A percentile compares a stretch with the other conserved stretches of the same genome.
Evolutionary conservation across 2,888 invertebrate genomes (phyloP).

Genomic region (Macropis europaea): DNA sequence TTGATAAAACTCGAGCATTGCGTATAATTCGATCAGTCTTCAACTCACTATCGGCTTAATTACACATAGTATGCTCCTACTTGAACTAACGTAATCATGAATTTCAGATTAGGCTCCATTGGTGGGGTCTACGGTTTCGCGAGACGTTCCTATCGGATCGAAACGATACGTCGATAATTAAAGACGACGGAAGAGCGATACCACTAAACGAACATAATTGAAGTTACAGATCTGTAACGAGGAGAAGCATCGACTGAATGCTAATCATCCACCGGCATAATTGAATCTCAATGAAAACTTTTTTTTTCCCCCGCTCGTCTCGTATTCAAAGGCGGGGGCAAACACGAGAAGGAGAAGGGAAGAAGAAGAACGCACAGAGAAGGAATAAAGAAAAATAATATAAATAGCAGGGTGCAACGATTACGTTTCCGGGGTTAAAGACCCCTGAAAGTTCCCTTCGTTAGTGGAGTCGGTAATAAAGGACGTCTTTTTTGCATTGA

Average conservation of each 20-base stretch:
- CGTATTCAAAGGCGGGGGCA: slow-evolving; percentile 22
- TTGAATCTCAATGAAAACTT: slow-evolving; percentile 44
- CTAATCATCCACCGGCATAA: slow-evolving; percentile 35
- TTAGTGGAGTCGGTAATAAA: slow-evolving; percentile 55
- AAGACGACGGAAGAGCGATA: neutral
- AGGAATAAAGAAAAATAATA: neutral
- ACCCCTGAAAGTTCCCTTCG: slow-evolving; percentile 50
- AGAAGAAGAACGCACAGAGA: neutral
- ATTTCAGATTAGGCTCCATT: slow-evolving; percentile 39
- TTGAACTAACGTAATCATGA: slow-evolving; percentile 28
- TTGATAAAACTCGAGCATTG: slow-evolving; percentile 25
- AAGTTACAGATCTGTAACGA: slow-evolving; percentile 13
- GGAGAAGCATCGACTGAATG: slow-evolving; percentile 1
- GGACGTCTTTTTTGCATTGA: slow-evolving; percentile 51
- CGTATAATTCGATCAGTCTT: slow-evolving; percentile 38
- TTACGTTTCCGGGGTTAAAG: slow-evolving; percentile 46
- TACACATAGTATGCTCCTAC: slow-evolving; percentile 25
- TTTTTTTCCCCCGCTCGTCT: slow-evolving; percentile 24
- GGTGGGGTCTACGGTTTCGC: neutral
- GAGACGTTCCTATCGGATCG: neutral
- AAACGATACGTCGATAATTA: slow-evolving; percentile 18
- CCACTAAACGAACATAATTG: neutral
- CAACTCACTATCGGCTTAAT: slow-evolving; percentile 35
- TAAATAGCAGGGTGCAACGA: slow-evolving; percentile 27
- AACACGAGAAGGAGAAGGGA: neutral